phyloP scores from a whole-genome alignment of 1,140 invertebrate genomes.

The Nephotettix cincticeps region DNA sequence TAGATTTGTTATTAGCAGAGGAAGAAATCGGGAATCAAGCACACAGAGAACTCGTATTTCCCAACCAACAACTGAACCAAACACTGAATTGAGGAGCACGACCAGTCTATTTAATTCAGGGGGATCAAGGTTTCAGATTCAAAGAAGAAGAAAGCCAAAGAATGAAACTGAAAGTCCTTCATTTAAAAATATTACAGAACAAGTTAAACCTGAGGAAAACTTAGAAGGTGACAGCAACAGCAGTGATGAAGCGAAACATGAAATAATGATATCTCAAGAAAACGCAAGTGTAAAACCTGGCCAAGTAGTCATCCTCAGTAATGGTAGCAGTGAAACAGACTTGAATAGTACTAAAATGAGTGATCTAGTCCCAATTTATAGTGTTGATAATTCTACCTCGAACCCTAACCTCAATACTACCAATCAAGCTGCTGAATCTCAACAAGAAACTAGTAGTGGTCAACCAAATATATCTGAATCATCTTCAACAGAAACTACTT shows the following conservation, averaged over 20 bases:
- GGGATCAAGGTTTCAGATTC: conserved; percentile 8
- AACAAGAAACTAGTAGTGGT: too few relatives aligned
- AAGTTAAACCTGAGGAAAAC: background rate
- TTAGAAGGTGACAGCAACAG: background rate
- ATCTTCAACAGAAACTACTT: too few relatives aligned
- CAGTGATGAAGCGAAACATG: conserved; percentile 9
- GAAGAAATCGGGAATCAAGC: conserved; percentile 16
- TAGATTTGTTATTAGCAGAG: conserved; percentile 17
- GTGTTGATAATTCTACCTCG: background rate
- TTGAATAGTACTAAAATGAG: background rate
- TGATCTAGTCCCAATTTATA: background rate
- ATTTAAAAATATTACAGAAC: background rate
- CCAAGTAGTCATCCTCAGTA: background rate
- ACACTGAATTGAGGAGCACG: background rate
- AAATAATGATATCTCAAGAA: conserved; percentile 24
- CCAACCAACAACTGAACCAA: background rate
- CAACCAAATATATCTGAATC: too few relatives aligned
- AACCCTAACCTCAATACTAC: background rate
- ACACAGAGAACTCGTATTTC: background rate
- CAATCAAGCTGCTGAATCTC: too few relatives aligned
- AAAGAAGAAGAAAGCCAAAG: conserved; percentile 7
- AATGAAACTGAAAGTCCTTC: background rate
- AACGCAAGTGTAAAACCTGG: conserved; percentile 5
- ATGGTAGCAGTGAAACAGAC: background rate
- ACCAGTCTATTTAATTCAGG: background rate